Percentiles rank a stretch among this genome's conserved stretches.
Conservation (phyloP, 1,140 invertebrate species). For the Papilio machaon region DNA sequence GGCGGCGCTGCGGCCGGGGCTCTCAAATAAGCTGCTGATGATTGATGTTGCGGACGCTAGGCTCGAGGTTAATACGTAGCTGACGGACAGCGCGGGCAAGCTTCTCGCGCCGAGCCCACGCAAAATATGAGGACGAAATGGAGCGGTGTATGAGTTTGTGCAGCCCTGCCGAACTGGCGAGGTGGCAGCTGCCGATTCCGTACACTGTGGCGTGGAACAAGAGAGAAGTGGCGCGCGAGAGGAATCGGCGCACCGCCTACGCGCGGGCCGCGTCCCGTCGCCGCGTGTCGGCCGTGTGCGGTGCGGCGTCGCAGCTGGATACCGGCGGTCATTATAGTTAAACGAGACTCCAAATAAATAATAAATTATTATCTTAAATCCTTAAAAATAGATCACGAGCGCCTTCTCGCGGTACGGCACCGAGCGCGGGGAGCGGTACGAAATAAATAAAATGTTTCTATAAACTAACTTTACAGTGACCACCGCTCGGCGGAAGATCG, state of each 20-base stretch:
- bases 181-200: slow-evolving; percentile 54
- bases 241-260: slow-evolving; percentile 55
- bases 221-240: slow-evolving; percentile 23
- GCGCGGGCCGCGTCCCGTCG: slow-evolving; percentile 72
- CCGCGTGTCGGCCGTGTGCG: slow-evolving; percentile 76
- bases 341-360: slow-evolving; percentile 82
- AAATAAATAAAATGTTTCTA: slow-evolving; percentile 81
- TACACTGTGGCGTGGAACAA: slow-evolving; percentile 35
- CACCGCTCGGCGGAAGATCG: slow-evolving; percentile 80
- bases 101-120: background rate
- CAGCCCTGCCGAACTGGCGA: slow-evolving; percentile 57
- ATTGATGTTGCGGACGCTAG: slow-evolving; percentile 61
- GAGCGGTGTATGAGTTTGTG: slow-evolving; percentile 38
- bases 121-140: slow-evolving; percentile 9
- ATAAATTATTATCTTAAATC: slow-evolving; percentile 82
- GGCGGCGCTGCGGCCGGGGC: slow-evolving; percentile 52
- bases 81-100: background rate
- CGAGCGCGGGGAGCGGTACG: slow-evolving; percentile 78
- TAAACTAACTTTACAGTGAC: slow-evolving; percentile 81
- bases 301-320: slow-evolving; percentile 73
- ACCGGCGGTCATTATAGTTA: slow-evolving; percentile 78
- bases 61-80: slow-evolving; percentile 27
- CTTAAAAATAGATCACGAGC: slow-evolving; percentile 82
- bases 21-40: slow-evolving; percentile 62
- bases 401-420: slow-evolving; percentile 80